phyloP scores from a whole-genome alignment of 2,797 vertebrate genomes.

The Kryptolebias ocellatus region DNA sequence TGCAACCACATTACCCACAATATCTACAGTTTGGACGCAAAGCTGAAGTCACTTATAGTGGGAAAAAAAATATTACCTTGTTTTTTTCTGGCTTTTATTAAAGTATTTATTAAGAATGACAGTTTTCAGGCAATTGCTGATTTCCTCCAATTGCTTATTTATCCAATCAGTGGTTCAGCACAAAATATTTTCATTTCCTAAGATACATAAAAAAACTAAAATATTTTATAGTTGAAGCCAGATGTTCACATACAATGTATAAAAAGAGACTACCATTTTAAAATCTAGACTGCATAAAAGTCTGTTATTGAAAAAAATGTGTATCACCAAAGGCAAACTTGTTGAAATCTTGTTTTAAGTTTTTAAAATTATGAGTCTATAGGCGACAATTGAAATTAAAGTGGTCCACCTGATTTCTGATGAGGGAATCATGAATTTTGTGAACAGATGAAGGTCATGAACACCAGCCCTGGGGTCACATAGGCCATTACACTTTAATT shows the following conservation, averaged over 20 bases:
- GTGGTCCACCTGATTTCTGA: constrained; percentile 45
- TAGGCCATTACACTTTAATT: constrained; percentile 68
- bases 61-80: neutral
- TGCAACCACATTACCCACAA: neutral
- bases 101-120: too few species aligned
- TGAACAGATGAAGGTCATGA: constrained; percentile 61
- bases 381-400: constrained; percentile 30
- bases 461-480: constrained; percentile 62
- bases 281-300: neutral
- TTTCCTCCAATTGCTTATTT: neutral
- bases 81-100: too few species aligned
- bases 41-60: neutral
- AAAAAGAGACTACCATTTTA: neutral
- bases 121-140: neutral
- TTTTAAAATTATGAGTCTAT: constrained; percentile 7
- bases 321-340: constrained; percentile 1
- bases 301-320: neutral
- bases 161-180: neutral
- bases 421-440: constrained; percentile 46
- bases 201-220: neutral
- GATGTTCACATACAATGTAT: too few species aligned
- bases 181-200: neutral
- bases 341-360: neutral
- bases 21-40: neutral
- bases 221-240: too few species aligned